phyloP scores from a whole-genome alignment of 2,797 vertebrate genomes.

The Columba guinea region DNA sequence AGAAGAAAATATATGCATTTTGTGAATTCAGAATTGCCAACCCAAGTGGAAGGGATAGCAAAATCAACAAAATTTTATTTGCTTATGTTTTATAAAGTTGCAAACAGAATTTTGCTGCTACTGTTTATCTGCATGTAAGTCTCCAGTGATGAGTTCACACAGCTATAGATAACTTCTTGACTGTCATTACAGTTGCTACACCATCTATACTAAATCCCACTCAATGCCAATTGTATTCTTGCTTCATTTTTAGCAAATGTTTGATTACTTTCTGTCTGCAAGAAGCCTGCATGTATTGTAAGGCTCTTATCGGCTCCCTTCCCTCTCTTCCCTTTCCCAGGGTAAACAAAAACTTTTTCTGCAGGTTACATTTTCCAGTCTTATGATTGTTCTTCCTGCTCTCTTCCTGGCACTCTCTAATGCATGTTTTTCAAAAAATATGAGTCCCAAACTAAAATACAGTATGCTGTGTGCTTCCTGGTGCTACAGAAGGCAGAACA shows the following conservation, averaged over 20 bases:
- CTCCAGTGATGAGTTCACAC: not conserved
- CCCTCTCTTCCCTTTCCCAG: not conserved
- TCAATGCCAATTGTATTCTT: not conserved
- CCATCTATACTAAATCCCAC: not conserved
- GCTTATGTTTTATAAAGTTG: not conserved
- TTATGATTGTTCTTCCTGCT: not conserved
- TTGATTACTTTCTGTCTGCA: not conserved
- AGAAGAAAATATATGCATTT: not conserved
- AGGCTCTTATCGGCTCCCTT: not conserved
- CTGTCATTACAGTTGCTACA: not conserved
- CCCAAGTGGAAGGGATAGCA: not conserved
- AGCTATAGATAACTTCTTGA: not conserved
- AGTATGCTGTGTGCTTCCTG: not conserved
- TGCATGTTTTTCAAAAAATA: not conserved
- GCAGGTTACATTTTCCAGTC: not conserved
- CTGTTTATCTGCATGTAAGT: not conserved
- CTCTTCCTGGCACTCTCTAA: not conserved
- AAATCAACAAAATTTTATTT: not conserved
- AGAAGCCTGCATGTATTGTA: not conserved
- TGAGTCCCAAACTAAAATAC: not conserved
- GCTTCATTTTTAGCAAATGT: not conserved
- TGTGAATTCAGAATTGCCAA: not conserved
- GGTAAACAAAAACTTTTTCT: not conserved
- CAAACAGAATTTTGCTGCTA: not conserved
- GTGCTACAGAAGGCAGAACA: not conserved